phyloP scores from a whole-genome alignment of 1,140 invertebrate species.

The Atopsyche davidsoni region DNA sequence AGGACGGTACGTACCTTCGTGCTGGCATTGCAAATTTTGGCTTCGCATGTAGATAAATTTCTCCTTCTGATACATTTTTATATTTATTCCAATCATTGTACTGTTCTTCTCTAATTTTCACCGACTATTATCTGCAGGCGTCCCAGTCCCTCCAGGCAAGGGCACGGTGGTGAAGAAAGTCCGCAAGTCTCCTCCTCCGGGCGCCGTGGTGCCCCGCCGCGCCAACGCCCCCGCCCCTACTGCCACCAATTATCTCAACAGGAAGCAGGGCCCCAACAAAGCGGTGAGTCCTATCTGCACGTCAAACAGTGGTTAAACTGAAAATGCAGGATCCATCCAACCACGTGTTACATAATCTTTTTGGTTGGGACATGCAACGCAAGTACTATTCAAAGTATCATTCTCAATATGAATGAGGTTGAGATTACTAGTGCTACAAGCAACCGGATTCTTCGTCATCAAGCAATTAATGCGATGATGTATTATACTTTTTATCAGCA shows the following conservation, averaged over 20 bases:
- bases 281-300: no score
- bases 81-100: neutral
- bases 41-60: no score
- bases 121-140: constrained; percentile 32
- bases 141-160: constrained; percentile 22
- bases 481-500: no score
- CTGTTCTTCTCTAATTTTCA: constrained; percentile 1
- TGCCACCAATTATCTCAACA: constrained; percentile 45
- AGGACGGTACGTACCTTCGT: constrained; percentile 13
- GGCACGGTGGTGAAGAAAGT: constrained; percentile 16
- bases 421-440: no score
- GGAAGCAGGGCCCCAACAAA: constrained; percentile 44
- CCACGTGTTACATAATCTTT: no score
- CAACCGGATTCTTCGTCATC: no score
- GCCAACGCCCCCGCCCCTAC: constrained; percentile 34
- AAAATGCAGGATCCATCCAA: neutral
- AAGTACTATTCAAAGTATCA: no score
- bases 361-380: no score
- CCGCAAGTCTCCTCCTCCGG: constrained; percentile 29
- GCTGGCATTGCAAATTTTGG: neutral
- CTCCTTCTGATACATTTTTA: no score
- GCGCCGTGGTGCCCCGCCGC: constrained; percentile 6
- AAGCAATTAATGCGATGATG: no score
- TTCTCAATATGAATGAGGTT: no score
- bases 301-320: no score